Conservation (phyloP, 2,113 vertebrate species). For the Struthio camelus region DNA sequence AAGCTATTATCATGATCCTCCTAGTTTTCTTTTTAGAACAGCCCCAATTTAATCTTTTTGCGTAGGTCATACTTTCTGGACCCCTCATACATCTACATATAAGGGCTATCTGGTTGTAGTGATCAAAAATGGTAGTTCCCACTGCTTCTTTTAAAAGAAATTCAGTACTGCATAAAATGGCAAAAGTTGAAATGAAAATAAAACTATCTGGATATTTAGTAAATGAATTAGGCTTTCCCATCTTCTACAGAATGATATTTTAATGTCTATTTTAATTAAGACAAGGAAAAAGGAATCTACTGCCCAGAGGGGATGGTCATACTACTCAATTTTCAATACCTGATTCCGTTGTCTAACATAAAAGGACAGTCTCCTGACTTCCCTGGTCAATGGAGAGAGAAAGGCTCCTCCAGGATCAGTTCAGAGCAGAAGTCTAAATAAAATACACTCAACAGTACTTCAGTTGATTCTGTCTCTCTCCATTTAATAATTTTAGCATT, state of each 20-base stretch:
- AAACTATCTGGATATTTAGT: accelerated
- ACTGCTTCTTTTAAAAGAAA: background rate
- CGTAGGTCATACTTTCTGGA: background rate
- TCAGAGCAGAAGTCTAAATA: background rate
- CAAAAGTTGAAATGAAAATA: background rate
- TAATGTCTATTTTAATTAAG: background rate
- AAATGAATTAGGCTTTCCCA: background rate
- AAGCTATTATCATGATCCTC: background rate
- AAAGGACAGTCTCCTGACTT: background rate
- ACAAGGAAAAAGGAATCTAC: background rate
- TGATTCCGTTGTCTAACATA: background rate
- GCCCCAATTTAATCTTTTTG: background rate
- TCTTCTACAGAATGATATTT: background rate
- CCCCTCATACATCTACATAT: background rate
- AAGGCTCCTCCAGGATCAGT: background rate
- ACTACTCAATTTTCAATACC: accelerated
- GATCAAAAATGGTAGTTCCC: background rate
- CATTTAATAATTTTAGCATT: background rate
- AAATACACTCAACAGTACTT: background rate
- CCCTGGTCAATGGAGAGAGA: background rate
- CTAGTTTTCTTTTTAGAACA: background rate
- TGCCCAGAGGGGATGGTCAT: accelerated
- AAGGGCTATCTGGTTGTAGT: background rate
- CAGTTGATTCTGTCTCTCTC: background rate
- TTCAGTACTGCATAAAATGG: background rate